Base-by-base conservation (phyloP, 1,140 invertebrate species). In the Sitobion miscanthi region DNA sequence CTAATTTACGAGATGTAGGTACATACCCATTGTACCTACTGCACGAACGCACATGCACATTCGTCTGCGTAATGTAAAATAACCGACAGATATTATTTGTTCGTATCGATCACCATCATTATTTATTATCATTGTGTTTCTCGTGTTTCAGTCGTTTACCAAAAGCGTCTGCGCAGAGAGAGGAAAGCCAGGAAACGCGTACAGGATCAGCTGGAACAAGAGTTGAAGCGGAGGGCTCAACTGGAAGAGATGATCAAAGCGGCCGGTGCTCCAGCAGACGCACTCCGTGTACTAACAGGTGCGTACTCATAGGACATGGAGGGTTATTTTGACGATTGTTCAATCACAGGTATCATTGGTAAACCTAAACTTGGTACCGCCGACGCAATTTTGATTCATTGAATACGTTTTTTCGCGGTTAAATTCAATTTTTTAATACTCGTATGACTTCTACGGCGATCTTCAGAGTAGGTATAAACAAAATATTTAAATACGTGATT, bases 151-250 rank as follows among this genome's bases (percentile, higher is more conserved):
- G 98, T 97, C 93, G 96, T 97, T 94, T 97, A 98, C 95, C 97
- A 98, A 95, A 98, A 98, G 95, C 96, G 98, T 69, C 96, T 98
- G 95, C 97, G 98, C 95, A 98, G 98, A 94, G 98, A 98, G 95
- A 96, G 97, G 94, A 97, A 98, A 95, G 96, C 97, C 49, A 96
- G 98, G 94, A 97, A 97, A 94, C 96, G 97, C 94, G 96, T 98
- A 49, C 98, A 98, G 94, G 97, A 98, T 94, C 97, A 98, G 94
- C 95, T 98, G 93, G 98, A 98, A 93, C 94, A 96, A 93, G 97
- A 98, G 95, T 96, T 97, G 94, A 98, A 98, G 95, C 96, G 97
- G 95, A 96, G 97, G 94, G 96, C 96, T 93, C 97, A 97, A 94
- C 96, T 98, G 93, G 97, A 98, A 95, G 97, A 98, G 93, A 97